Conservation (phyloP, 2,797 vertebrate genomes). For the Bovichtus diacanthus region DNA sequence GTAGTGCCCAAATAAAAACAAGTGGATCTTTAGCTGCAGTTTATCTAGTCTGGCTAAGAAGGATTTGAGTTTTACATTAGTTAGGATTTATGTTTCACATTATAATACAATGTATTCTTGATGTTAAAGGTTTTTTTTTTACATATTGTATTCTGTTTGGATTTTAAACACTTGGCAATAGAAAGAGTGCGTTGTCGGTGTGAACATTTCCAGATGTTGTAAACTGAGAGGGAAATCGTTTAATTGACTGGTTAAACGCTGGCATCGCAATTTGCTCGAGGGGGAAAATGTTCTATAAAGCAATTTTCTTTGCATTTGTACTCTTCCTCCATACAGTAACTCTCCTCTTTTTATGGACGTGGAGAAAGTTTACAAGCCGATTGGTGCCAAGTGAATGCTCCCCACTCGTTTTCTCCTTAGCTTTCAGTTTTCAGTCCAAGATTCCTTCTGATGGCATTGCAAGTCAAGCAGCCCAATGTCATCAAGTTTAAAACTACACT, state of each 20-base stretch:
- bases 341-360: slow-evolving; percentile 56
- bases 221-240: slow-evolving; percentile 63
- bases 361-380: slow-evolving; percentile 48
- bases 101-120: background rate
- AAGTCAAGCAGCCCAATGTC: slow-evolving; percentile 46
- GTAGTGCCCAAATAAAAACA: slow-evolving; percentile 18
- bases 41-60: slow-evolving; percentile 2
- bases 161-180: slow-evolving; percentile 44
- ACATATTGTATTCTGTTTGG: background rate
- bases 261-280: slow-evolving; percentile 29
- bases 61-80: slow-evolving; percentile 1
- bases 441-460: slow-evolving; percentile 46
- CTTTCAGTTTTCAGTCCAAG: slow-evolving; percentile 50
- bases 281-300: slow-evolving; percentile 34
- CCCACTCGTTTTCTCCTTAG: slow-evolving; percentile 41
- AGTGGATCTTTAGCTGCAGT: slow-evolving; percentile 2
- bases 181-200: slow-evolving; percentile 38
- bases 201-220: slow-evolving; percentile 78
- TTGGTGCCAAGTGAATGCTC: slow-evolving; percentile 58
- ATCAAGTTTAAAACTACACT: slow-evolving; percentile 24
- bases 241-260: slow-evolving; percentile 61
- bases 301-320: slow-evolving; percentile 34
- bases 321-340: slow-evolving; percentile 34
- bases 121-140: slow-evolving; percentile 17
- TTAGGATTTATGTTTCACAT: slow-evolving; percentile 26